Base-by-base conservation (phyloP, 37 sponge, comb jelly and placozoan genomes). In the Ephydatia muelleri region DNA sequence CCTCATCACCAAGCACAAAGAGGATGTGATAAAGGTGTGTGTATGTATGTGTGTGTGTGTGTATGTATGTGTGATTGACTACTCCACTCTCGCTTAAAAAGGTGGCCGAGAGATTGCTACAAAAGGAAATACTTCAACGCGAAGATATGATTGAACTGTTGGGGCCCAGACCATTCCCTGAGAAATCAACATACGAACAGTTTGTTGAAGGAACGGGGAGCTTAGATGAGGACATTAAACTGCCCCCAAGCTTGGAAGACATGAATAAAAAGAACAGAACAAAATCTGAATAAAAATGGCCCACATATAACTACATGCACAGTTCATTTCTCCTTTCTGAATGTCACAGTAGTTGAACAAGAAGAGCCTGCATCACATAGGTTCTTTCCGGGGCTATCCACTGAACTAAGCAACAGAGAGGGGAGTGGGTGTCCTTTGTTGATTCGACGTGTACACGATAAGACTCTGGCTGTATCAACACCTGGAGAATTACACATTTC, bases 111-210 rank as follows among this genome's bases (percentile, higher is more conserved):
- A 77, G 91, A 22, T 75, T 98, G 49, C 72, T 98, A 73, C 88
- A 95, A 68, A 83, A 95, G 48, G 98, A 98, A 75, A 94, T 98
- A 29, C 85, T 98, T 19, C 91, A 91, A 73, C 78, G 96, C 49
- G 98, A 98, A 6, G 98, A 98, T 70, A 98, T 98, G 98, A 93
- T 98, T 25, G 88, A 89, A 38, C 67, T 98, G 40, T 75, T 98
- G 48, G 98, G 98, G 5, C 73, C 82, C 5, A 69, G 98, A 16
- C 98, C 98, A 26, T 98, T 95, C 81, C 91, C 92, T 25, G 98
- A 98, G 87, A 98, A 98, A 67, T 92, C 90, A 4, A 95, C 99
- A 14, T 99, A 99, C 79, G 99, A 99, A 71, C 97, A 97, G 81
- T 95, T 99, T 90, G 97, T 99, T 26, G 94, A 92, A 14, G 97